phyloP scores from a whole-genome alignment of 1,140 invertebrate species.

The Paralvinella palmiformis region DNA sequence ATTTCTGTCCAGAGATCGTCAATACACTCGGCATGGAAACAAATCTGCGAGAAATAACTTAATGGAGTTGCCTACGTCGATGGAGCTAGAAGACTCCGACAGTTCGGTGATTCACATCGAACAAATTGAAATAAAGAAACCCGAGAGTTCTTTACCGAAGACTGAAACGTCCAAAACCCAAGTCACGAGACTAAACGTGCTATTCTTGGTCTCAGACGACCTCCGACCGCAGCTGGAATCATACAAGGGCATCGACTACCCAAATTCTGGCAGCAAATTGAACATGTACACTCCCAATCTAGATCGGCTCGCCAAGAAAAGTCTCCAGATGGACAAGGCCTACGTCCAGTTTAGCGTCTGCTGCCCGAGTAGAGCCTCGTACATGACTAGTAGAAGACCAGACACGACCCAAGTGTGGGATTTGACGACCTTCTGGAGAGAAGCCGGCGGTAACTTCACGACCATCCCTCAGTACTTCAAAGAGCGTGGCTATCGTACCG shows the following conservation, averaged over 20 bases:
- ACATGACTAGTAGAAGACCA: conserved; percentile 18
- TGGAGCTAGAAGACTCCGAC: no score
- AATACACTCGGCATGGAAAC: no score
- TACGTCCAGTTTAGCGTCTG: conserved; percentile 17
- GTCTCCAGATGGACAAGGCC: conserved; percentile 19
- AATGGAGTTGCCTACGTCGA: no score
- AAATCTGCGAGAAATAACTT: no score
- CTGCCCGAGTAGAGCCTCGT: conserved; percentile 15
- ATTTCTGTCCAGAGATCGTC: no score
- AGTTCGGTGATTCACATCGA: no score
- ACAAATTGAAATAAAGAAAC: no score
- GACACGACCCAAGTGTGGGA: conserved; percentile 19
- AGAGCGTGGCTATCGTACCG: conserved; percentile 10
- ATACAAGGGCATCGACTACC: conserved; percentile 16
- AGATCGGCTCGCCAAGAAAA: conserved; percentile 15
- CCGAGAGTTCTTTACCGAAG: no score
- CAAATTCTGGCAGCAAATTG: conserved; percentile 11
- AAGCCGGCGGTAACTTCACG: conserved; percentile 16
- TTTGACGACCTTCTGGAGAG: conserved; percentile 4
- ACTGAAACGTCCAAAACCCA: no score
- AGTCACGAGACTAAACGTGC: no score
- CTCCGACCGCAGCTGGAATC: conserved; percentile 18
- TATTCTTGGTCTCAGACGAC: conserved; percentile 20
- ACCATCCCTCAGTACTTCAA: conserved; percentile 24
- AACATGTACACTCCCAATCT: conserved; percentile 21